phyloP scores from a whole-genome alignment of 2,797 vertebrate genomes.

The Artibeus jamaicensis region DNA sequence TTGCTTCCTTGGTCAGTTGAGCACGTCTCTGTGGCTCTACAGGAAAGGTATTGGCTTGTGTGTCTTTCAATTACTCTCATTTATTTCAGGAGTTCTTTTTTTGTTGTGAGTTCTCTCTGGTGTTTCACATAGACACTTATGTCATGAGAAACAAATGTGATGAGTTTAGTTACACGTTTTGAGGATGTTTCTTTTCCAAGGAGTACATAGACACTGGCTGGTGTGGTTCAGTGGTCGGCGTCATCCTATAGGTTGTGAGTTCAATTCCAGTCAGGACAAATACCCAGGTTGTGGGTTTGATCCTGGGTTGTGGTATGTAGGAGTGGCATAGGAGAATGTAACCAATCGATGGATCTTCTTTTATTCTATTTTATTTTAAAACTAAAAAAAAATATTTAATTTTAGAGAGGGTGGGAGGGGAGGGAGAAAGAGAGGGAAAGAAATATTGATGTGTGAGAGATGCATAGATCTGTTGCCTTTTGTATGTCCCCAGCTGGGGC shows the following conservation, averaged over 20 bases:
- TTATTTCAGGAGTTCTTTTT: background rate
- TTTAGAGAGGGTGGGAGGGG: no score
- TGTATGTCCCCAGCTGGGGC: no score
- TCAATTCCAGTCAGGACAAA: background rate
- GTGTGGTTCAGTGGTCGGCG: background rate
- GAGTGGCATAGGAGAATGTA: background rate
- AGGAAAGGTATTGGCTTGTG: background rate
- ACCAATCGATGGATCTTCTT: background rate
- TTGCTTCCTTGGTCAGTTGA: background rate
- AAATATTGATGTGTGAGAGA: no score
- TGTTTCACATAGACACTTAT: background rate
- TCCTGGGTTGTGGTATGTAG: background rate
- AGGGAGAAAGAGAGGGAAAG: no score
- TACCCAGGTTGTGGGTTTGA: background rate
- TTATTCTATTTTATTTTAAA: no score
- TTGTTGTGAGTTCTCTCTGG: background rate
- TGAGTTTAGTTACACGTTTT: background rate
- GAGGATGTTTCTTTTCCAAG: background rate
- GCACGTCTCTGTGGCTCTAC: background rate
- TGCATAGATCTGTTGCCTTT: no score
- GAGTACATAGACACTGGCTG: background rate
- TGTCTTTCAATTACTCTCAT: background rate
- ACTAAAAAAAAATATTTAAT: no score
- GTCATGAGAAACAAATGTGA: background rate
- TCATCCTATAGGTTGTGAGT: background rate